Conservation (phyloP, 2,797 vertebrate species). For the Sandelia bainsii region DNA sequence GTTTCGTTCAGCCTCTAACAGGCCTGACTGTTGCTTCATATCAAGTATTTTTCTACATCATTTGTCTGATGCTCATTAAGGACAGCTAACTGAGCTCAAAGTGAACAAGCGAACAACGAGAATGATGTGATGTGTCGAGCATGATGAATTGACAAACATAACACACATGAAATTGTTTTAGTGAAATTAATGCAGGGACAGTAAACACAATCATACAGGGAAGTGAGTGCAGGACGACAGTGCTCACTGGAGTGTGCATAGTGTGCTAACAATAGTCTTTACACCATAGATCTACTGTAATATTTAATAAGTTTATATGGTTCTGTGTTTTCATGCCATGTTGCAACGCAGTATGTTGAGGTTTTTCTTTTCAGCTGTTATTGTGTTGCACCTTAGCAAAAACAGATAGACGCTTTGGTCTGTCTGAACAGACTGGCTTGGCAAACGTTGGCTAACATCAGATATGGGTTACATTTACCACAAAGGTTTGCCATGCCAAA, state of each 20-base stretch:
- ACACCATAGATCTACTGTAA: not conserved
- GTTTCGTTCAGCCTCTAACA: conserved; percentile 42
- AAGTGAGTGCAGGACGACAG: not conserved
- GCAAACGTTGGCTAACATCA: conserved; percentile 64
- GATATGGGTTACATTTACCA: conserved; percentile 65
- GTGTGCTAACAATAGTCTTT: not conserved
- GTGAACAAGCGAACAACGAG: conserved; percentile 21
- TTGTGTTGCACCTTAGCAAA: conserved; percentile 7
- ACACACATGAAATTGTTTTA: conserved; percentile 21
- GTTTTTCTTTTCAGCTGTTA: conserved; percentile 11
- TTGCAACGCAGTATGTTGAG: not conserved
- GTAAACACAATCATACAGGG: not conserved
- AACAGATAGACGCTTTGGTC: conserved; percentile 11
- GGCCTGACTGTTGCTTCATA: conserved; percentile 41
- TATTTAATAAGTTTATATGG: not conserved
- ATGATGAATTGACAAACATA: conserved; percentile 10
- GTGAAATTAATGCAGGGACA: conserved; percentile 7
- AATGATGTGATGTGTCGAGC: conserved; percentile 38
- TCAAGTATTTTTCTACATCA: conserved; percentile 45
- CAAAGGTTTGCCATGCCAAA: conserved; percentile 70
- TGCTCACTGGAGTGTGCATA: not conserved
- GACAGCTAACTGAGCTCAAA: conserved; percentile 32
- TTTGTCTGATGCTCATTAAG: conserved; percentile 50
- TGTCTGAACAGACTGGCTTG: conserved; percentile 35
- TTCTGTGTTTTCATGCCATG: not conserved